Base-by-base conservation (phyloP, 2,888 invertebrate genomes). In the Rosalia funebris region DNA sequence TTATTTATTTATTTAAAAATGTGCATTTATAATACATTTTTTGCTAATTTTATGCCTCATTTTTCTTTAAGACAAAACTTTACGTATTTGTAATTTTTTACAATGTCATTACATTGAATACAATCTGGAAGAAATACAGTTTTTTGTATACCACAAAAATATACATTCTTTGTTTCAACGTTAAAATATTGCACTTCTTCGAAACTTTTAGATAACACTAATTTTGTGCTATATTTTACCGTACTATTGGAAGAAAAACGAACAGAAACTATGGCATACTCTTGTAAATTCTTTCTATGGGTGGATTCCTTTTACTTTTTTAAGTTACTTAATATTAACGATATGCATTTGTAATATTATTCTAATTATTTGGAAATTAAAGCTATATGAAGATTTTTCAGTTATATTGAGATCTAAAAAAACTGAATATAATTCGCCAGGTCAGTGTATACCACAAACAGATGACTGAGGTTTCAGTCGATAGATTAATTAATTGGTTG, bases 21-120 rank as follows among this genome's bases (percentile, higher is more conserved):
- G 80, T 80, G 80, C 80, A 78, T 77, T 69, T 71, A 72, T 75
- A 75, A 62, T 76, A 77, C 75, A 75, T 73, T 75, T 72, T 75
- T 75, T 76, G 73, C 76, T 76, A 76, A 71, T 72, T 70, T 71
- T 70, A 71, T 71, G 69, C 64, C 69, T 73, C 69, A 68, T 62
- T 66, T 62, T 48, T 60, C n/a, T 63, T 65, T 63, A 71, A 71
- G 71, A 72, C 70, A 71, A 71, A 70, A 60, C 65, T 71, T 79
- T 79, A 79, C 79, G 79, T 80, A 79, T 79, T 71, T 70, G 69
- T 75, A 71, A 74, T 75, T 73, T 75, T 78, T 79, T 80, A 79
- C 79, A 78, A 77, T 79, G 78, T 75, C 70, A 56, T 71, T 77
- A 79, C 78, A 78, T 76, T 78, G 77, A 77, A 70, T 77, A 77